A percentile compares a stretch with the other conserved stretches of the same genome.
Conservation (phyloP, 2,888 invertebrate genomes). For the Elysia crispata region DNA sequence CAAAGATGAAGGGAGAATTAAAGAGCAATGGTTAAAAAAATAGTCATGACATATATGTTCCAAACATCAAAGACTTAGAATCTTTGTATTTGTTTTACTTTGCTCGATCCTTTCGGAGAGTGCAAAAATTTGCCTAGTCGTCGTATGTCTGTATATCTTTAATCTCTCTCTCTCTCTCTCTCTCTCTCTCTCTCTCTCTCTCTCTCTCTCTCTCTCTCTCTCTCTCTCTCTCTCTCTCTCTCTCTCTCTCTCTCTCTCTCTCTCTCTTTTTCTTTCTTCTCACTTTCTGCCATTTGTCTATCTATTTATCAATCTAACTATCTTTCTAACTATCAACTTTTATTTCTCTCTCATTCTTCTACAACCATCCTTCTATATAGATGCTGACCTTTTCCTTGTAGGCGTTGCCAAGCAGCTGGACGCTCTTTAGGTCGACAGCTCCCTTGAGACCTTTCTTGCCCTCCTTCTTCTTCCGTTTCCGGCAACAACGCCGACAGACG, state of each 20-base stretch:
- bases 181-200: neutral
- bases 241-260: slow-evolving; percentile 12
- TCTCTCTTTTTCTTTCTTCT: neutral
- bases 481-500: slow-evolving; percentile 75
- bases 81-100: no score
- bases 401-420: slow-evolving; percentile 95
- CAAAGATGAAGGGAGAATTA: no score
- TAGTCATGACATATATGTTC: no score
- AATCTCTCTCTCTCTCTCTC: no score
- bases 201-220: slow-evolving; percentile 14
- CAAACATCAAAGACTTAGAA: no score
- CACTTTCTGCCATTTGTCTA: neutral
- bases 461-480: slow-evolving; percentile 75
- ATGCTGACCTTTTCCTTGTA: slow-evolving; percentile 95
- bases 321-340: neutral
- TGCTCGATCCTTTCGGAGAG: no score
- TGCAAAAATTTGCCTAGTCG: no score
- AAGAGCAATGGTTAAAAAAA: no score
- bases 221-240: slow-evolving; percentile 15
- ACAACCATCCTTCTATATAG: neutral
- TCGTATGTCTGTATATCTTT: no score
- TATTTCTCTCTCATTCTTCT: neutral
- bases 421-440: slow-evolving; percentile 94
- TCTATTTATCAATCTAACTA: neutral
- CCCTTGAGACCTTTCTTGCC: slow-evolving; percentile 83